Evolutionary conservation across 2,888 invertebrate genomes (phyloP).

Genomic region (Amphimallon solstitiale): DNA sequence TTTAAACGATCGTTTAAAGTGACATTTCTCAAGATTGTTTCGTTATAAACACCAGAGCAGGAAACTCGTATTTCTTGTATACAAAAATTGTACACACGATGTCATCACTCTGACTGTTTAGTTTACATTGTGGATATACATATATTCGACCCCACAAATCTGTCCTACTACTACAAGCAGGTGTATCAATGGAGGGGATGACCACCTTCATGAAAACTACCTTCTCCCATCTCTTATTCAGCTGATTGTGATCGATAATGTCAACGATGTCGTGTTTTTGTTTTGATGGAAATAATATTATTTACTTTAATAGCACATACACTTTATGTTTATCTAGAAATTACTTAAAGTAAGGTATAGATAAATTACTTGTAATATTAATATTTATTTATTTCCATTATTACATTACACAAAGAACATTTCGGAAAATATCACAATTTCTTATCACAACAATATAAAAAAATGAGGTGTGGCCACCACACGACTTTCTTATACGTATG

Average conservation of each 20-base stretch:
- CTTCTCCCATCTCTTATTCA: slow-evolving; percentile 38
- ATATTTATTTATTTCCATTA: no score
- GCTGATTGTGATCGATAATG: slow-evolving; percentile 36
- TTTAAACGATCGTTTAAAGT: slow-evolving; percentile 18
- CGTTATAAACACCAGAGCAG: slow-evolving; percentile 21
- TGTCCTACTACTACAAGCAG: slow-evolving; percentile 46
- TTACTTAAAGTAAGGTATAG: background rate
- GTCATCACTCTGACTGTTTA: slow-evolving; percentile 43
- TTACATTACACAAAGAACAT: no score
- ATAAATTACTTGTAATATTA: background rate
- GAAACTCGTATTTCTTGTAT: slow-evolving; percentile 34
- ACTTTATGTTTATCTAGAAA: no score
- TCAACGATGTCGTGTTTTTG: slow-evolving; percentile 22
- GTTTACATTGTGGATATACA: slow-evolving; percentile 43
- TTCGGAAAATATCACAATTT: no score
- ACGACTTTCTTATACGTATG: no score
- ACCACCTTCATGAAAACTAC: slow-evolving; percentile 43
- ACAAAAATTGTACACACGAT: slow-evolving; percentile 27
- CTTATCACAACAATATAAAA: no score
- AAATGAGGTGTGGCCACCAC: no score
- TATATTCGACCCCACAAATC: slow-evolving; percentile 46
- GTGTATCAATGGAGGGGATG: slow-evolving; percentile 46
- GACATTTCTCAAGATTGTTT: slow-evolving; percentile 30
- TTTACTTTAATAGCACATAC: slow-evolving; percentile 2
- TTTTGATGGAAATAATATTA: background rate